Percentiles rank a stretch among this genome's conserved stretches.
Conservation (phyloP, 1,140 invertebrate species). For the Ooceraea biroi region DNA sequence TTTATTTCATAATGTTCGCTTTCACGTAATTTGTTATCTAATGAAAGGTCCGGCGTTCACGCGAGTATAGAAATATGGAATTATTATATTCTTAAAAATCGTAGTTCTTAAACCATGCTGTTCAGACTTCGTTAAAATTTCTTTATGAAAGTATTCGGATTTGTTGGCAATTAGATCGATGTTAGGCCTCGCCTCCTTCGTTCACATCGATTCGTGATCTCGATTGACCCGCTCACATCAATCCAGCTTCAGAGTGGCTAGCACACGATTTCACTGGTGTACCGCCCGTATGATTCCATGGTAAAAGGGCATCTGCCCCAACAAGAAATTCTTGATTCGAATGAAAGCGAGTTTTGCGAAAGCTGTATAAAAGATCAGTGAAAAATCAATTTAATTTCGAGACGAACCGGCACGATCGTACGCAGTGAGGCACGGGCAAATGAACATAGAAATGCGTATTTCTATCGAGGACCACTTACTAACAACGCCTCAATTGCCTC, state of each 20-base stretch:
- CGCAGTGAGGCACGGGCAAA: conserved; percentile 3
- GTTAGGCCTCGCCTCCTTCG: conserved; percentile 24
- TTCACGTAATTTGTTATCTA: not conserved
- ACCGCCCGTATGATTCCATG: conserved; percentile 59
- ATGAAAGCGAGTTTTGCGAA: conserved; percentile 67
- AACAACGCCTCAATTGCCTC: conserved; percentile 29
- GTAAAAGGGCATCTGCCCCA: conserved; percentile 70
- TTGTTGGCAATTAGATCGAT: conserved; percentile 17
- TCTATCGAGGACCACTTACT: not conserved
- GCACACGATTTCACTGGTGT: conserved; percentile 56
- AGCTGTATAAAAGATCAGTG: conserved; percentile 14
- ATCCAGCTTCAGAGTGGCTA: conserved; percentile 41
- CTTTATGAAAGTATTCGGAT: not conserved
- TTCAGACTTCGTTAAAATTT: not conserved
- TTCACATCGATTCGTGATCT: conserved; percentile 59
- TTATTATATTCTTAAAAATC: not conserved
- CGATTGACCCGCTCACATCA: conserved; percentile 69
- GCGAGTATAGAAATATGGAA: not conserved
- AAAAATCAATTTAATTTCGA: conserved; percentile 4
- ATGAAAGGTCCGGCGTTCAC: not conserved
- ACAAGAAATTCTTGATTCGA: conserved; percentile 7
- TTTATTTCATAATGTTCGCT: too few species aligned
- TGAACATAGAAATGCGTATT: conserved; percentile 13
- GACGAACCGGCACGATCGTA: not conserved
- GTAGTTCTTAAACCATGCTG: not conserved